Evolutionary conservation across 2,797 vertebrate genomes (phyloP), one percentile per base, ranked within the genome.

Genomic region (Philypnodon macrostomus): DNA sequence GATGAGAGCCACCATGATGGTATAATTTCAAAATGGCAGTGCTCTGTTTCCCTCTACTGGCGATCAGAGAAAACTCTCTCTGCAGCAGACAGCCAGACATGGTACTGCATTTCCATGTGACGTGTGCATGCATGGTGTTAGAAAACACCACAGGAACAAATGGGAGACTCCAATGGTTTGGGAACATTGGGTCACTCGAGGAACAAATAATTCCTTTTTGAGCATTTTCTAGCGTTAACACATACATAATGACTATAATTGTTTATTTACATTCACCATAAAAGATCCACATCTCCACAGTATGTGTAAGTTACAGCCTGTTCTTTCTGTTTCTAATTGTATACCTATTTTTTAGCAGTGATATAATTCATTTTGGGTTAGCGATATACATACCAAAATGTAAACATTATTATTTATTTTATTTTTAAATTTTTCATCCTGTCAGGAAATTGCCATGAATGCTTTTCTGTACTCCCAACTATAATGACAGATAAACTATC

Each of bases 41-140:
- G 10, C 87, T 83, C 70, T 85, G 75, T 86, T 87, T 87, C 89
- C 87, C 86, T 88, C 89, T 89, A 67, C 80, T 88, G 88, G 83
- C 67, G 17, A 45, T 15, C 19, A 24, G 36, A 11, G 55, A 21
- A 73, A 75, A 53, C 18, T n/a, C 60, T 30, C 32, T 51, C 41
- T 58, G 58, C 21, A 36, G 47, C 37, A 48, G 35, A 45, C 16
- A 29, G 18, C 12, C 37, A 36, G 4, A 32, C 23, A 61, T 62
- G 53, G 62, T 27, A 21, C 5, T 50, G 27, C 30, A 41, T 35
- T 47, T 33, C 9, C 14, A 17, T 12, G 17, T 33, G 3, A 38
- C 21, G 17, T 42, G 12, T 32, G 31, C 1, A 7, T 27, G 53
- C 2, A 4, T 18, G 49, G 26, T 32, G 9, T 48, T 44, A 12